A percentile compares a stretch with the other conserved stretches of the same genome.
Evolutionary conservation across 2,113 vertebrate genomes (phyloP).

Genomic region (Thamnophis sirtalis): DNA sequence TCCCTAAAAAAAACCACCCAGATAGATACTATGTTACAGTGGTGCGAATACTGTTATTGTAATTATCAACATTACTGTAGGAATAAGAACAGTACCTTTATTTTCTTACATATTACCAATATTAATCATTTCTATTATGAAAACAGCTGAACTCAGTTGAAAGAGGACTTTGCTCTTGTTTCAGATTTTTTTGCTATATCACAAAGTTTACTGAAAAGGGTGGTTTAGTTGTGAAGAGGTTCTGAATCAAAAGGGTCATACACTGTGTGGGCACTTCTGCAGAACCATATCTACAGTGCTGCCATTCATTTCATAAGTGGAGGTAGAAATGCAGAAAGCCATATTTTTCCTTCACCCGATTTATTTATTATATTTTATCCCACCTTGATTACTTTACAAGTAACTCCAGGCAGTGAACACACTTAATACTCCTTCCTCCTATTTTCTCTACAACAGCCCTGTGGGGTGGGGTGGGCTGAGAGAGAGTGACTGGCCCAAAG

Average conservation of each 20-base stretch:
- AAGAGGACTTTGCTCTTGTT: background rate
- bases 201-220: background rate
- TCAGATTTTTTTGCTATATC: background rate
- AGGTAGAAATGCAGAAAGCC: background rate
- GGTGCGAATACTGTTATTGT: background rate
- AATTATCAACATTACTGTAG: background rate
- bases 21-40: background rate
- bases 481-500: background rate
- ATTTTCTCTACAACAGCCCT: background rate
- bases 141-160: background rate
- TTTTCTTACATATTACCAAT: background rate
- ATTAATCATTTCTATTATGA: background rate
- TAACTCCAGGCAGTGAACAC: background rate
- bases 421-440: background rate
- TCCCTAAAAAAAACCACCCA: background rate
- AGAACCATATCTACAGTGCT: background rate
- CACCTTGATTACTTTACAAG: background rate
- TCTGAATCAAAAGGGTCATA: background rate
- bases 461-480: background rate
- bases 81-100: background rate
- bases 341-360: background rate
- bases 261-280: background rate
- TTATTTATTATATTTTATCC: background rate
- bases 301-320: background rate
- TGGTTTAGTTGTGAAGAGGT: background rate